These are phyloP conservation scores for Paracyclopina nana DNA, from an alignment of 1,140 invertebrate species.

Conservation along the genomic window DNA sequence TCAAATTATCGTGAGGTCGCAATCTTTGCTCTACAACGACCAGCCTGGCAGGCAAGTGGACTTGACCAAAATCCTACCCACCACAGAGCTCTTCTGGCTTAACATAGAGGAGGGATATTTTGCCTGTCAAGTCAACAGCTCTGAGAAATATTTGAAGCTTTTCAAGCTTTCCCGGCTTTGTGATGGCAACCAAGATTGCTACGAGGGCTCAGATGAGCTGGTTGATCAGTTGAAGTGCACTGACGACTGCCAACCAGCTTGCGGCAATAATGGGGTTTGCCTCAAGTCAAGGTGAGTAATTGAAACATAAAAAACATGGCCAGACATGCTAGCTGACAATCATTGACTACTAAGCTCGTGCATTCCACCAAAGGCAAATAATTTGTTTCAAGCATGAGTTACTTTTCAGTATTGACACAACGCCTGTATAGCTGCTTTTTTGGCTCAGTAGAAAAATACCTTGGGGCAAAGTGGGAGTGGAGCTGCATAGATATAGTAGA, in stretches of 20 bases:
- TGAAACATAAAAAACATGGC: no score
- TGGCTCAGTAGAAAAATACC: no score
- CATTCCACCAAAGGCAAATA: no score
- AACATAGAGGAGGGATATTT: conserved; percentile 13
- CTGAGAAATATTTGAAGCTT: neutral
- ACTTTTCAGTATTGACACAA: no score
- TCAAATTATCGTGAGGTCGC: conserved; percentile 1
- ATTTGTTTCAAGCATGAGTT: no score
- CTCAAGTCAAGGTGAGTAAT: no score
- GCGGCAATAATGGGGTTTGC: neutral
- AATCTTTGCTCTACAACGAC: neutral
- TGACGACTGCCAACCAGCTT: neutral
- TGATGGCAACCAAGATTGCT: conserved; percentile 3
- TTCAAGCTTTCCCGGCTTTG: conserved; percentile 8
- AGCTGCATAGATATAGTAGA: no score
- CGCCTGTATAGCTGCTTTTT: no score
- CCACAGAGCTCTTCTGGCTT: conserved; percentile 1
- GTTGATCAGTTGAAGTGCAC: conserved; percentile 1
- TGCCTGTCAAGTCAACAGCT: neutral
- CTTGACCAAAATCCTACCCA: conserved; percentile 1
- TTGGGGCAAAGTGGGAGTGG: no score
- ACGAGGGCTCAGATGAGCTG: conserved; percentile 8
- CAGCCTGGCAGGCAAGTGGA: conserved; percentile 10
- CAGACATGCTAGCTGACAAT: no score
- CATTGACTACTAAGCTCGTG: no score